Evolutionary conservation across 2,113 vertebrate species (phyloP).

Genomic region (Canis aureus): DNA sequence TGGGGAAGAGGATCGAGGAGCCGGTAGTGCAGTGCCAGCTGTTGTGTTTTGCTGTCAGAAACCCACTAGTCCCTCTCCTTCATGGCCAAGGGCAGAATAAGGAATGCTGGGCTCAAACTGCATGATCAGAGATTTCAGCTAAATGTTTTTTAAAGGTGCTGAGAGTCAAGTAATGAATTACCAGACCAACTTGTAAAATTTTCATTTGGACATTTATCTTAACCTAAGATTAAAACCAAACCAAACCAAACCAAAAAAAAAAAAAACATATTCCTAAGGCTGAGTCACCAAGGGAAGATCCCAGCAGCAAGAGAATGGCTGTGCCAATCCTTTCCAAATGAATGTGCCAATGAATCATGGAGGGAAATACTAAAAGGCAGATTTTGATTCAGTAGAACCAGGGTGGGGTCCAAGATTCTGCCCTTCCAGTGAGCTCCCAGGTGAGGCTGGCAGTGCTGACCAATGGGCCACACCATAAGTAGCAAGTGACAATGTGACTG

Average conservation of each 20-base stretch:
- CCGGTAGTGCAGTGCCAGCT: rapidly evolving
- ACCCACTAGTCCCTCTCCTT: too few relatives aligned
- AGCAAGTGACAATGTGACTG: rapidly evolving
- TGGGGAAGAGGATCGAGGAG: rapidly evolving
- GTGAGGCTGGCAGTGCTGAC: rapidly evolving
- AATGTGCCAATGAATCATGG: rapidly evolving
- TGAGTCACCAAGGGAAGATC: not conserved
- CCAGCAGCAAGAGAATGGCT: rapidly evolving
- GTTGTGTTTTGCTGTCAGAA: not conserved
- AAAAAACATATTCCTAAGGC: not conserved
- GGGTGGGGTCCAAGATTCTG: not conserved
- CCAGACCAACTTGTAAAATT: not conserved
- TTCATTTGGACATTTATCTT: slow-evolving; percentile 14
- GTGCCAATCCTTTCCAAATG: not conserved
- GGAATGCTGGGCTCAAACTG: not conserved
- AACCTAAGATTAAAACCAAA: not conserved
- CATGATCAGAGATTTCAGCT: not conserved
- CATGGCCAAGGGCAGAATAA: not conserved
- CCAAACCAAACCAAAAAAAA: too few relatives aligned
- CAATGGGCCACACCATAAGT: rapidly evolving
- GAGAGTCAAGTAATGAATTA: not conserved
- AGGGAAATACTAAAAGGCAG: not conserved
- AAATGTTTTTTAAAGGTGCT: not conserved
- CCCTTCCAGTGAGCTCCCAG: not conserved
- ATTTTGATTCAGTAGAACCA: not conserved